A percentile compares a stretch with the other conserved stretches of the same genome.
Conservation (phyloP, 2,113 vertebrate species). For the Edolisoma coerulescens region DNA sequence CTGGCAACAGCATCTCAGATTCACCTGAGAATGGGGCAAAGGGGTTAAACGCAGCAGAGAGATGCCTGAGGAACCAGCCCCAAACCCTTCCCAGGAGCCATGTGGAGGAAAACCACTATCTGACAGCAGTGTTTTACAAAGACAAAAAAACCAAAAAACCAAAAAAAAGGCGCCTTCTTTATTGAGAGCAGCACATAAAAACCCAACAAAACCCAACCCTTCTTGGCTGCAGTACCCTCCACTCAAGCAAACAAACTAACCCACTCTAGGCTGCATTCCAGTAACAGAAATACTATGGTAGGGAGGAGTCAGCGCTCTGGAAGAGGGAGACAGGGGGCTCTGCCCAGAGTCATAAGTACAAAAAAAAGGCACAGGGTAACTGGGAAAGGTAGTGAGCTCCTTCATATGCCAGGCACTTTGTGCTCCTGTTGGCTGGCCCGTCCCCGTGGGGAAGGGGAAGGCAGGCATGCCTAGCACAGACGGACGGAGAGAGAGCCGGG, state of each 20-base stretch:
- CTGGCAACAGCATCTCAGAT: not conserved
- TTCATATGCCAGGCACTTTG: constrained; percentile 97
- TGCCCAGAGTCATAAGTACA: constrained; percentile 36
- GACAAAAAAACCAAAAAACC: not conserved
- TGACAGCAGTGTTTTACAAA: not conserved
- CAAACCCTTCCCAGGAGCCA: not conserved
- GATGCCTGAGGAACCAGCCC: not conserved
- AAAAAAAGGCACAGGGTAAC: constrained; percentile 61
- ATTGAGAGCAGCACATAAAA: constrained; percentile 92
- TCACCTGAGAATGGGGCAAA: not conserved
- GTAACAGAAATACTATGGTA: constrained; percentile 65
- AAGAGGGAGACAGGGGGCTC: not conserved
- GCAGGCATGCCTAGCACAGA: constrained; percentile 42
- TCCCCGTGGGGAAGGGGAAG: not conserved
- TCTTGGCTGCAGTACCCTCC: constrained; percentile 58
- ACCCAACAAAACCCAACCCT: constrained; percentile 61
- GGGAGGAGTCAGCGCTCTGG: constrained; percentile 45
- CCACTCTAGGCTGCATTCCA: constrained; percentile 68
- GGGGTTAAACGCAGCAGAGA: not conserved
- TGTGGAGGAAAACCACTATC: not conserved
- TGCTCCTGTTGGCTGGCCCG: constrained; percentile 44
- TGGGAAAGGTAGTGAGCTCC: constrained; percentile 81
- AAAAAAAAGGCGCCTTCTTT: constrained; percentile 78
- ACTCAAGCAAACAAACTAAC: constrained; percentile 65
- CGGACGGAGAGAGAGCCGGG: not conserved